These are phyloP conservation scores for Hydriomena furcata DNA, from an alignment of 2,888 invertebrate species.

Conservation along the genomic window DNA sequence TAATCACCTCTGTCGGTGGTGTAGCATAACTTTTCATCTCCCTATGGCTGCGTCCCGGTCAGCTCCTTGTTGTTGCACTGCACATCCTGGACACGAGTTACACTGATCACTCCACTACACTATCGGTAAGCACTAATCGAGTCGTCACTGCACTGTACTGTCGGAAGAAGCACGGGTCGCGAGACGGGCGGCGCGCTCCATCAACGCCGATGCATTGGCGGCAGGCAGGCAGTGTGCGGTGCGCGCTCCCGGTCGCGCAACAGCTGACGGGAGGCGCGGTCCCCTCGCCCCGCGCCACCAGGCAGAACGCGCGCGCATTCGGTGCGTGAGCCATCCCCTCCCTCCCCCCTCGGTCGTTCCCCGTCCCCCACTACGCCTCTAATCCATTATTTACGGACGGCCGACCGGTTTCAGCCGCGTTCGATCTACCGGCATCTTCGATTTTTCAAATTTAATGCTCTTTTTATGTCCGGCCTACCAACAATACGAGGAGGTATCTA, in stretches of 20 bases:
- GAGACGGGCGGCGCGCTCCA: conserved; percentile 68
- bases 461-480: conserved; percentile 75
- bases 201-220: conserved; percentile 80
- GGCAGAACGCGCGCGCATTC: conserved; percentile 69
- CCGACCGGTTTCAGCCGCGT: conserved; percentile 82
- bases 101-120: conserved; percentile 60
- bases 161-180: conserved; percentile 40
- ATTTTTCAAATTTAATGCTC: conserved; percentile 81
- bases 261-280: conserved; percentile 82
- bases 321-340: conserved; percentile 71
- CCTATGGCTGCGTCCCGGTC: conserved; percentile 64
- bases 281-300: conserved; percentile 52
- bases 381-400: conserved; percentile 83
- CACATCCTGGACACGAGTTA: conserved; percentile 69
- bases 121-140: conserved; percentile 41
- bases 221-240: conserved; percentile 57
- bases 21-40: conserved; percentile 80
- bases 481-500: not conserved
- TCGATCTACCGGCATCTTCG: conserved; percentile 71
- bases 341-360: conserved; percentile 58
- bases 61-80: conserved; percentile 68
- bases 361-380: conserved; percentile 71
- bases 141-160: conserved; percentile 43
- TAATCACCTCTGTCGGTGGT: conserved; percentile 82
- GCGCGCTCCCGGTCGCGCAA: conserved; percentile 79